Percentiles rank a stretch among this genome's conserved stretches.
phyloP scores from a whole-genome alignment of 2,113 vertebrate species.

The Rousettus leschenaultii region DNA sequence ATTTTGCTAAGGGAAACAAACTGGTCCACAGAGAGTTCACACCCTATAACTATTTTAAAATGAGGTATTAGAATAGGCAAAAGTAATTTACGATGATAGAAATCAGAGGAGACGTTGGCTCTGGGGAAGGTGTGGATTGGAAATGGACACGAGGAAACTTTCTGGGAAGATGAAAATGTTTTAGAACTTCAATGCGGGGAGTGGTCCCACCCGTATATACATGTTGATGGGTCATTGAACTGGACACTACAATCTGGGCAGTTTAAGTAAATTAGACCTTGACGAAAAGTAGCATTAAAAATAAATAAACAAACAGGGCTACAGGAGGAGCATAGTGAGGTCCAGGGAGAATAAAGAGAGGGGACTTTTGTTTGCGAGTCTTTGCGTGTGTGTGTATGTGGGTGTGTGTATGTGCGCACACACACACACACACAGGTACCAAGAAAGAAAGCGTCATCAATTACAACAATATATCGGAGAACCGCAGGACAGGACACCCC shows the following conservation, averaged over 20 bases:
- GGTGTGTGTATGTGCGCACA: neutral
- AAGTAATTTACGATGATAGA: neutral
- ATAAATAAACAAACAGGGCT: neutral
- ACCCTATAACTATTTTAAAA: neutral
- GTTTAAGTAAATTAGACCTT: neutral
- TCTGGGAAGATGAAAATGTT: neutral
- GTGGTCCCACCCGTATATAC: too few relatives aligned
- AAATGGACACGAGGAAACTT: neutral
- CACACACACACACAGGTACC: neutral
- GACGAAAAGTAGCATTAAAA: neutral
- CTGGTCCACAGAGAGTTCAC: neutral
- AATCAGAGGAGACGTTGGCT: neutral
- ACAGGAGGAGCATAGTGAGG: neutral
- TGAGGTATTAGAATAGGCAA: neutral
- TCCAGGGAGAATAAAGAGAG: neutral
- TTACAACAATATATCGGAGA: neutral
- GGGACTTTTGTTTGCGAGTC: too few relatives aligned
- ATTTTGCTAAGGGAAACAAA: neutral
- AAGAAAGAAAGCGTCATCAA: neutral
- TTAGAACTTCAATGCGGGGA: too few relatives aligned
- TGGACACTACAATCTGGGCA: fast-evolving
- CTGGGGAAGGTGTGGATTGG: neutral
- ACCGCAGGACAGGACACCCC: neutral
- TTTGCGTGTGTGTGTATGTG: neutral
- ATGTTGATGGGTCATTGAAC: neutral